These are phyloP conservation scores for Nasonia oneida DNA, from an alignment of 2,888 invertebrate species.

Conservation along the genomic window DNA sequence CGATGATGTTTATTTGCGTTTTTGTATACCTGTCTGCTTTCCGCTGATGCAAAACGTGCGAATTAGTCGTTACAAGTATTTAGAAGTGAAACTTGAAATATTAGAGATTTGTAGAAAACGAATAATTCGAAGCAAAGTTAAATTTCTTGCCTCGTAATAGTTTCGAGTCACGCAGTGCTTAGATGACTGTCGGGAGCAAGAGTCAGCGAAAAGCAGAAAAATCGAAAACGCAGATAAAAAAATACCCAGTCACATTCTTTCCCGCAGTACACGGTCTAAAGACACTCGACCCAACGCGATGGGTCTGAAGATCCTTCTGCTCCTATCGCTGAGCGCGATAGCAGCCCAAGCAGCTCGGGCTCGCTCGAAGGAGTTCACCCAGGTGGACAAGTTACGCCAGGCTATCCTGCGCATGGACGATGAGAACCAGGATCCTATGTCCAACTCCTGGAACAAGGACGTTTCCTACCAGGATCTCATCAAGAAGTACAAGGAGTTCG, in stretches of 20 bases:
- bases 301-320: constrained; percentile 48
- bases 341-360: constrained; percentile 26
- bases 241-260: background rate
- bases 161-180: too few relatives aligned
- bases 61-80: too few relatives aligned
- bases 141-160: too few relatives aligned
- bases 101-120: background rate
- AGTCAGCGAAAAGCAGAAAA: too few relatives aligned
- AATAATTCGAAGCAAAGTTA: background rate
- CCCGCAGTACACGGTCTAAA: background rate
- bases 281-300: constrained; percentile 45
- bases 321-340: constrained; percentile 59
- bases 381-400: constrained; percentile 83
- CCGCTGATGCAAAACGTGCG: background rate
- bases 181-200: too few relatives aligned
- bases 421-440: constrained; percentile 78
- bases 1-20: background rate
- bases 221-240: background rate
- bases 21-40: background rate
- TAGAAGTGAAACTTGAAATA: too few relatives aligned
- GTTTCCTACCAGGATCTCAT: constrained; percentile 82
- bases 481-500: constrained; percentile 82
- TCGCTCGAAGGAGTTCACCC: constrained; percentile 68
- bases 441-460: constrained; percentile 77
- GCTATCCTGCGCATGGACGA: constrained; percentile 82